A percentile compares a stretch with the other conserved stretches of the same genome.
Conservation (phyloP, 2,113 vertebrate genomes). For the Uropsilus gracilis region DNA sequence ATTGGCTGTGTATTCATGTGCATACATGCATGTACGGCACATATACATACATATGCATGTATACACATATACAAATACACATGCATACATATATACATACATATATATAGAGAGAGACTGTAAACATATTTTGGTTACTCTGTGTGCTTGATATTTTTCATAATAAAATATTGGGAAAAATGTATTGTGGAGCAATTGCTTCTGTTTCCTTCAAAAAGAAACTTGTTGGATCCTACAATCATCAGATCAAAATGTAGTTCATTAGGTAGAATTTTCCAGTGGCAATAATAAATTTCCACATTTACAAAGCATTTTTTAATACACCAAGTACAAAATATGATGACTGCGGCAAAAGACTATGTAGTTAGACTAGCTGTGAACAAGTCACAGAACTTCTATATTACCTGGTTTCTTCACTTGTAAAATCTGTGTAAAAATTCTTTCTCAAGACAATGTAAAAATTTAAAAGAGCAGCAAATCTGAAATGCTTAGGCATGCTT, state of each 20-base stretch:
- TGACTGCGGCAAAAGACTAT: neutral
- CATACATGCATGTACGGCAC: too few relatives aligned
- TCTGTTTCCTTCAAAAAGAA: neutral
- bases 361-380: neutral
- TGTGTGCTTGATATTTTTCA: neutral
- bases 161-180: neutral
- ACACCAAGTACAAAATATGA: neutral
- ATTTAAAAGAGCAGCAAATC: neutral
- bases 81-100: too few relatives aligned
- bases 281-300: neutral
- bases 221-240: neutral
- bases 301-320: neutral
- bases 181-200: neutral
- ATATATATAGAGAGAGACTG: neutral
- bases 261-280: slow-evolving; percentile 46
- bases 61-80: too few relatives aligned
- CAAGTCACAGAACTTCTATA: neutral
- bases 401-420: neutral
- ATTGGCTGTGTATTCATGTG: too few relatives aligned
- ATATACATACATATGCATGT: neutral
- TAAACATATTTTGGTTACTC: neutral
- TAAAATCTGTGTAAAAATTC: neutral
- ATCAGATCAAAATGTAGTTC: neutral
- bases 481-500: slow-evolving; percentile 14
- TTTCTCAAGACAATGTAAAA: neutral